Percentiles rank a stretch among this genome's conserved stretches.
Evolutionary conservation across 64 coral and sea anemone genomes (phyloP).

Genomic region (Dendrophyllia cribrosa): DNA sequence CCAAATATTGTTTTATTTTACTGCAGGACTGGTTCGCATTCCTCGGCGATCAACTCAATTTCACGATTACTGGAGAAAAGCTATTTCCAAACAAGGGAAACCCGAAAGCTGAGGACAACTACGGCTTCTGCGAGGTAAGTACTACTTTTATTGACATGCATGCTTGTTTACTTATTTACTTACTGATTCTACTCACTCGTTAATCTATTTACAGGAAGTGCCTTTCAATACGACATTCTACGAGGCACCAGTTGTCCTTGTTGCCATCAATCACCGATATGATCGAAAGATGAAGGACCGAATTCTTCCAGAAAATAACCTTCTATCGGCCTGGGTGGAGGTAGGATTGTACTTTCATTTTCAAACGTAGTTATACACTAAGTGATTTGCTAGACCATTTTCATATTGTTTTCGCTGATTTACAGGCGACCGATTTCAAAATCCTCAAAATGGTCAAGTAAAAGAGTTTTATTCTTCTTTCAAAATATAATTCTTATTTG

Average conservation of each 20-base stretch:
- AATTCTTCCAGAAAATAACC: no score
- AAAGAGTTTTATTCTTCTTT: no score
- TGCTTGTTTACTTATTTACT: background rate
- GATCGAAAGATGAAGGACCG: no score
- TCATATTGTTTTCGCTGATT: no score
- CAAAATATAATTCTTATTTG: no score
- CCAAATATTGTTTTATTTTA: background rate
- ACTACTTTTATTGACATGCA: background rate
- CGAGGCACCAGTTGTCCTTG: background rate
- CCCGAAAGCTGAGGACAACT: background rate
- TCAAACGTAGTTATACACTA: no score
- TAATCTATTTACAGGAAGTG: background rate
- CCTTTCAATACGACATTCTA: background rate
- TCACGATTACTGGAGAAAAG: background rate
- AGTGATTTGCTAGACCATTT: no score
- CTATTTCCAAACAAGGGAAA: background rate
- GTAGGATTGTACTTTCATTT: no score
- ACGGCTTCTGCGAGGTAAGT: background rate
- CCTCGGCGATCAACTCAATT: background rate
- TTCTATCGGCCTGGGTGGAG: no score
- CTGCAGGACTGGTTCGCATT: slow-evolving; percentile 17
- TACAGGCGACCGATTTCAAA: no score
- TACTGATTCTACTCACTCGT: background rate
- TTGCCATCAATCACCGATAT: no score
- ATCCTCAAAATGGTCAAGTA: no score